Evolutionary conservation across 2,113 vertebrate genomes (phyloP).

Genomic region (Carassius gibelio): DNA sequence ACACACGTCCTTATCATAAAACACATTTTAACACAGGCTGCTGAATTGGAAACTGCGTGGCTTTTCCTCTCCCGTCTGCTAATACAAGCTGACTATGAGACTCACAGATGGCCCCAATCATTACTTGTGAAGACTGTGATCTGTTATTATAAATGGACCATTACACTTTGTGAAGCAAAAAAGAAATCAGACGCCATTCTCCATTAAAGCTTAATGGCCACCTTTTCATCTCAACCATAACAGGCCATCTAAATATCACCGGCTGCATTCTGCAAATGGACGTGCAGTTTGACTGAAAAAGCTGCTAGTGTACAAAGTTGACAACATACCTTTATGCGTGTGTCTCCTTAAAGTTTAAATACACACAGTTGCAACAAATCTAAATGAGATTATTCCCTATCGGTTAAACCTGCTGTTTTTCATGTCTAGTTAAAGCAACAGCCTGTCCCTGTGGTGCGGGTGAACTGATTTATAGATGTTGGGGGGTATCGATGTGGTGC

Average conservation of each 20-base stretch:
- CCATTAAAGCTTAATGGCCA: conserved; percentile 67
- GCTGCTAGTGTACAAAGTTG: conserved; percentile 16
- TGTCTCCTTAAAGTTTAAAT: conserved; percentile 52
- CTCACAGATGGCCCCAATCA: conserved; percentile 69
- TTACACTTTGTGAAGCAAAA: conserved; percentile 61
- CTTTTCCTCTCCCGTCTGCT: conserved; percentile 60
- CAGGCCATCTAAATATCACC: conserved; percentile 68
- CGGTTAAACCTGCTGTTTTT: neutral
- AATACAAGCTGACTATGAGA: conserved; percentile 62
- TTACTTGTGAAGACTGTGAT: conserved; percentile 68
- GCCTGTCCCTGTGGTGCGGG: neutral
- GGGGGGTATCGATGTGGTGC: neutral
- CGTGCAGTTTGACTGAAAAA: conserved; percentile 67
- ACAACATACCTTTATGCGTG: conserved; percentile 7
- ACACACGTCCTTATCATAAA: conserved; percentile 12
- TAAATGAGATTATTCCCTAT: conserved; percentile 26
- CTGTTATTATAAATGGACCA: conserved; percentile 69
- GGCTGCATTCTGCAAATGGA: conserved; percentile 62
- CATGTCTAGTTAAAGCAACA: conserved; percentile 22
- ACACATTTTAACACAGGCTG: conserved; percentile 38
- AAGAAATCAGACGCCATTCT: conserved; percentile 62
- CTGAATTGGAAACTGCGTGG: conserved; percentile 43
- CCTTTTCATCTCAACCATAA: conserved; percentile 68
- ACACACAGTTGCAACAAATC: conserved; percentile 67
- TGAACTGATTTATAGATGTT: neutral